These are phyloP conservation scores for Rhea pennata DNA, from an alignment of 2,113 vertebrate genomes.

Conservation along the genomic window DNA sequence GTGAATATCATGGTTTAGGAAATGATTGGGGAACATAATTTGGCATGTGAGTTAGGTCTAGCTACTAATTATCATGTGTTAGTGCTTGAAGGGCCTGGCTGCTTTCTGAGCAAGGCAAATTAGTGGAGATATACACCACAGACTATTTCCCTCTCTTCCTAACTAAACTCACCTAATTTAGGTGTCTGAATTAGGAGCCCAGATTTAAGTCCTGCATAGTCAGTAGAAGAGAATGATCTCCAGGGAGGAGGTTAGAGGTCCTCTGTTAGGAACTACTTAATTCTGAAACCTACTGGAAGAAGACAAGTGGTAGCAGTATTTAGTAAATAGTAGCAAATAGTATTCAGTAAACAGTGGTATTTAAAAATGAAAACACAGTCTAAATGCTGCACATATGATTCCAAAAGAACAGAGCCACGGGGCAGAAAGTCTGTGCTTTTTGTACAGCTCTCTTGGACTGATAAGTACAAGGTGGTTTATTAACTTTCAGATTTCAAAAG, in stretches of 20 bases:
- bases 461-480: too few species aligned
- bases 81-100: background rate
- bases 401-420: background rate
- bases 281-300: background rate
- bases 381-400: background rate
- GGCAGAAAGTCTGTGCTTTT: background rate
- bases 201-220: fast-evolving
- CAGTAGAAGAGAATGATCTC: background rate
- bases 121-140: fast-evolving
- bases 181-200: background rate
- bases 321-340: background rate
- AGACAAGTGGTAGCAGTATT: background rate
- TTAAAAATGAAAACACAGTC: background rate
- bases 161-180: background rate
- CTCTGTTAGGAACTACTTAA: background rate
- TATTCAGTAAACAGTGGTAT: background rate
- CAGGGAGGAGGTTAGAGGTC: background rate
- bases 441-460: background rate
- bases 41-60: background rate
- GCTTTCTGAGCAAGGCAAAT: background rate
- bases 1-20: background rate
- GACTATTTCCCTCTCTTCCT: background rate
- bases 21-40: background rate
- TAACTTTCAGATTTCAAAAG: background rate
- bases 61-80: background rate